Conservation (phyloP, 2,797 vertebrate species). For the Typhlichthys eigenmanni region DNA sequence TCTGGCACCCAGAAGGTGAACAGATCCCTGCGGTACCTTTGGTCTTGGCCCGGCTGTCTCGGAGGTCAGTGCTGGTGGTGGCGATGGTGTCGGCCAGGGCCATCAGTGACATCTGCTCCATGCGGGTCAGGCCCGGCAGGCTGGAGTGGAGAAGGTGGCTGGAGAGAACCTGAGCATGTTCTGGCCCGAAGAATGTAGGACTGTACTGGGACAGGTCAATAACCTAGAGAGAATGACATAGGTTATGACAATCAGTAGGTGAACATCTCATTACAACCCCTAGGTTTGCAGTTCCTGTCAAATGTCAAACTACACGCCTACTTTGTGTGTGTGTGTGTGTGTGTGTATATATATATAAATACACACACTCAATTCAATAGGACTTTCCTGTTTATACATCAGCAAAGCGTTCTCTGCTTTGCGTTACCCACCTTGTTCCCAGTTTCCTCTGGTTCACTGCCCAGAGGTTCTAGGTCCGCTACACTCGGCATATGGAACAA, state of each 20-base stretch:
- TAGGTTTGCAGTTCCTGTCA: neutral
- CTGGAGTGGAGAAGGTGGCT: conserved; percentile 94
- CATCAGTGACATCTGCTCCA: conserved; percentile 99
- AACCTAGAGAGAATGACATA: conserved; percentile 64
- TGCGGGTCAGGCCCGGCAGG: conserved; percentile 92
- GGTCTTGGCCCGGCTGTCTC: conserved; percentile 87
- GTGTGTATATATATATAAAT: too few relatives aligned
- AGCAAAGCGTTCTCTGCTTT: too few relatives aligned
- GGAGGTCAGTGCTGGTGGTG: conserved; percentile 93
- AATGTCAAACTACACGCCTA: neutral
- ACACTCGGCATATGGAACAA: conserved; percentile 83
- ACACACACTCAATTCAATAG: neutral
- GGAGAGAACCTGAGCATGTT: conserved; percentile 93
- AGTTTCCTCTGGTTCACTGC: conserved; percentile 77
- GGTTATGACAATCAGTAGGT: neutral
- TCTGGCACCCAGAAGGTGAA: neutral
- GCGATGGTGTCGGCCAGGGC: conserved; percentile 96
- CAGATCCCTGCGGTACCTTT: conserved; percentile 64
- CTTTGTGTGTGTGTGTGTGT: too few relatives aligned
- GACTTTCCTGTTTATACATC: neutral
- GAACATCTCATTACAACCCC: too few relatives aligned
- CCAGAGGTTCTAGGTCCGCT: conserved; percentile 74
- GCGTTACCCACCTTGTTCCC: conserved; percentile 77
- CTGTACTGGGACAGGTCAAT: conserved; percentile 94
- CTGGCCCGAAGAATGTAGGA: conserved; percentile 92